Base-by-base conservation (phyloP, 1,140 invertebrate genomes). In the Uloborus diversus region DNA sequence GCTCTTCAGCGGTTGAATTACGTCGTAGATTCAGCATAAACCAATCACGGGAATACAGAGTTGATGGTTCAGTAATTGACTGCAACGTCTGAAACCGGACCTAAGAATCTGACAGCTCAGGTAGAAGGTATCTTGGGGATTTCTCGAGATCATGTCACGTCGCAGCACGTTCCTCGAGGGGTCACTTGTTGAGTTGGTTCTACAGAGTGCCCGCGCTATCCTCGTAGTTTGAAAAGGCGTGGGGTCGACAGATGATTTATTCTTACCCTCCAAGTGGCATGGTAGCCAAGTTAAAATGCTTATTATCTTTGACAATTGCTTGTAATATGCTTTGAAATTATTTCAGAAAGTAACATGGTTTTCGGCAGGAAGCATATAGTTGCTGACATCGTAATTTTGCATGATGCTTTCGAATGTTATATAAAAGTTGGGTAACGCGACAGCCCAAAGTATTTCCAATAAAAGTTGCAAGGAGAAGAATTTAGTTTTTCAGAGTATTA, bases 71-170 rank as follows among this genome's bases (percentile, higher is more conserved):
- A 56, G 53, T 73, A 73, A 73, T 73, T 73, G 69, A 70, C 49
- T 70, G 68, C 49, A 27, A 33, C 30, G 23, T 42, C 69, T 59
- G 57, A 73, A 73, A 73, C 69, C 69, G 69, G 69, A 73, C 69
- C 69, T 73, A 47, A 59, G 53, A 37, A 33, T 57, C 51, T 70
- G 68, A 70, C 68, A 70, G 68, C 69, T 73, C 56, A 35, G 53
- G 49, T 61, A 35, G 69, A 73, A 73, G 69, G 49, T 73, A 73
- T 70, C 68, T 35, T 49, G n/a, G 68, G 53, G 68, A 70, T 70
- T 56, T 56, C 68, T 70, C 57, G 32, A 11, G 27, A 61, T 30
- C 49, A 57, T 57, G 68, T 70, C 68, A 70, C 68, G 68, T 70
- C 33, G 30, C 51, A 17, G 37, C 62, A 3, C 14, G 47, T 13